phyloP scores from a whole-genome alignment of 2,888 invertebrate genomes.

The Encarsia formosa region DNA sequence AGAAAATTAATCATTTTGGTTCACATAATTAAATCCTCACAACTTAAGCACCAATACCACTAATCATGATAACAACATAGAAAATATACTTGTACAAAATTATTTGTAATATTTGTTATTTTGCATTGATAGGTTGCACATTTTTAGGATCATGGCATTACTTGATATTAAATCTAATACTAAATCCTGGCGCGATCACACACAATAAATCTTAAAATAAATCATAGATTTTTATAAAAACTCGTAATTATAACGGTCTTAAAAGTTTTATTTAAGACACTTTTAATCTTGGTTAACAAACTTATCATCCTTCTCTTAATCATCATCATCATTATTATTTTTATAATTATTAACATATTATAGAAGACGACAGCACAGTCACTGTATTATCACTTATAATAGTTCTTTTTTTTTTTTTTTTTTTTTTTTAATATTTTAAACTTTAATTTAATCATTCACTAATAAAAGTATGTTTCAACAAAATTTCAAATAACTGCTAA shows the following conservation, averaged over 20 bases:
- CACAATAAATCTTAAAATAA: constrained; percentile 12
- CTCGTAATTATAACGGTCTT: too few relatives aligned
- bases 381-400: constrained; percentile 17
- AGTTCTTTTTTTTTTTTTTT: constrained; percentile 14
- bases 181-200: constrained; percentile 30
- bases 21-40: constrained; percentile 12
- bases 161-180: constrained; percentile 32
- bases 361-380: too few relatives aligned
- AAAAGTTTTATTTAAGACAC: constrained; percentile 14
- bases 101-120: constrained; percentile 42
- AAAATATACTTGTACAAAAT: constrained; percentile 36
- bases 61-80: constrained; percentile 22
- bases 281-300: constrained; percentile 12
- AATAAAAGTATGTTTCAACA: too few relatives aligned
- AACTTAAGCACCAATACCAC: constrained; percentile 26
- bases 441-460: too few relatives aligned
- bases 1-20: constrained; percentile 6
- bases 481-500: constrained; percentile 4
- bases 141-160: constrained; percentile 42
- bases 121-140: constrained; percentile 51
- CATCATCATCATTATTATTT: too few relatives aligned
- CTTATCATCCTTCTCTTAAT: constrained; percentile 6
- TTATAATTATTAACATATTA: too few relatives aligned
- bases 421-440: constrained; percentile 20
- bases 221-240: constrained; percentile 3